Evolutionary conservation across 2,888 invertebrate species (phyloP).

Genomic region (Nowickia ferox): DNA sequence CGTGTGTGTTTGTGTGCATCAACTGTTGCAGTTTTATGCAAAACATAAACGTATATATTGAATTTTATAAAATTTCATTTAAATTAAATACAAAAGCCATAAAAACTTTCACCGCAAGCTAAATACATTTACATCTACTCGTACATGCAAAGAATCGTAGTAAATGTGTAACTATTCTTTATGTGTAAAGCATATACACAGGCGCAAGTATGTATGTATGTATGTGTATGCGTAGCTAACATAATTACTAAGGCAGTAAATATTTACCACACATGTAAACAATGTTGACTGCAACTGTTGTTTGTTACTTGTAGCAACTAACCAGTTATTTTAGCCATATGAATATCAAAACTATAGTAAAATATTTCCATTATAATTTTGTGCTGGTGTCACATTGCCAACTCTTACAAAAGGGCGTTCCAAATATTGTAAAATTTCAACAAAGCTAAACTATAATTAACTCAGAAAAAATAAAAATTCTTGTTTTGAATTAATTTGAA

Average conservation of each 20-base stretch:
- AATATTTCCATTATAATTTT: conserved; percentile 18
- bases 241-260: conserved; percentile 46
- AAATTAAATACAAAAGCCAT: conserved; percentile 44
- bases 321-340: conserved; percentile 4
- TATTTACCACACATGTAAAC: conserved; percentile 33
- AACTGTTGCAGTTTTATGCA: background rate
- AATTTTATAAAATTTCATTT: conserved; percentile 49
- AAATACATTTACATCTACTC: background rate
- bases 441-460: background rate
- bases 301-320: conserved; percentile 15
- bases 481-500: background rate
- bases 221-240: background rate
- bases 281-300: conserved; percentile 31
- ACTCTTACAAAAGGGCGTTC: background rate
- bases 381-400: background rate
- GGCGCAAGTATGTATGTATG: background rate
- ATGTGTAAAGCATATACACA: too few relatives aligned
- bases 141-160: background rate
- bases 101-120: conserved; percentile 52
- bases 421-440: background rate
- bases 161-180: background rate
- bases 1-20: background rate
- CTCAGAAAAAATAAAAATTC: background rate
- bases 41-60: background rate
- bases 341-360: background rate